Conservation (phyloP, 2,113 vertebrate genomes). For the Malurus alboscapulatus region DNA sequence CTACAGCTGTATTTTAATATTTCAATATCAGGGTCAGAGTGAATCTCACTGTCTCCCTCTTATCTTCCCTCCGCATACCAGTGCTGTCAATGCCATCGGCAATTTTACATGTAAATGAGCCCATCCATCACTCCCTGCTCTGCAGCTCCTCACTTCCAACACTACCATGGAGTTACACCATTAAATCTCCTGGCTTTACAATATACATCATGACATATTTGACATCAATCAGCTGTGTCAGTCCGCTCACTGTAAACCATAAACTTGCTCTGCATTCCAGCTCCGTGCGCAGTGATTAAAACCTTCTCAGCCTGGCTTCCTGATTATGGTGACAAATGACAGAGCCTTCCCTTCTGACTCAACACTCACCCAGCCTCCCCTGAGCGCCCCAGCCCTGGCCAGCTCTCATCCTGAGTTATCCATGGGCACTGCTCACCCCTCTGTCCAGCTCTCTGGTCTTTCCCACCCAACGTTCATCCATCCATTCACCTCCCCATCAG, state of each 20-base stretch:
- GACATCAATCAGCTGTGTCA: conserved; percentile 85
- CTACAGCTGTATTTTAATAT: conserved; percentile 73
- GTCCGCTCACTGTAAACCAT: conserved; percentile 77
- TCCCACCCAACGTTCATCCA: not conserved
- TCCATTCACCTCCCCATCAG: not conserved
- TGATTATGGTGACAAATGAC: conserved; percentile 71
- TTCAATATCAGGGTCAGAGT: conserved; percentile 69
- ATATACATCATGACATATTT: conserved; percentile 85
- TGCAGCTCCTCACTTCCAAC: conserved; percentile 72
- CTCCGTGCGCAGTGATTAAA: conserved; percentile 71
- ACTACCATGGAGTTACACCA: conserved; percentile 75
- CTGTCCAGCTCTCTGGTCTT: not conserved
- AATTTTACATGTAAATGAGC: conserved; percentile 84
- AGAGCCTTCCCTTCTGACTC: conserved; percentile 29
- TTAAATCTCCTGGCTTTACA: conserved; percentile 81
- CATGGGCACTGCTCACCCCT: not conserved
- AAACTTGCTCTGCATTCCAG: conserved; percentile 74
- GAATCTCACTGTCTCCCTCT: conserved; percentile 69
- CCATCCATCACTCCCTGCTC: conserved; percentile 79
- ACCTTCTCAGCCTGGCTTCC: conserved; percentile 67
- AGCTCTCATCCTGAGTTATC: not conserved
- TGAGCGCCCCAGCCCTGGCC: not conserved
- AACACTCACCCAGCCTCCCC: not conserved
- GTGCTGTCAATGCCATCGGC: conserved; percentile 78
- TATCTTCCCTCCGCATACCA: conserved; percentile 75